Evolutionary conservation across 2,888 invertebrate genomes (phyloP).

Genomic region (Rapana venosa): DNA sequence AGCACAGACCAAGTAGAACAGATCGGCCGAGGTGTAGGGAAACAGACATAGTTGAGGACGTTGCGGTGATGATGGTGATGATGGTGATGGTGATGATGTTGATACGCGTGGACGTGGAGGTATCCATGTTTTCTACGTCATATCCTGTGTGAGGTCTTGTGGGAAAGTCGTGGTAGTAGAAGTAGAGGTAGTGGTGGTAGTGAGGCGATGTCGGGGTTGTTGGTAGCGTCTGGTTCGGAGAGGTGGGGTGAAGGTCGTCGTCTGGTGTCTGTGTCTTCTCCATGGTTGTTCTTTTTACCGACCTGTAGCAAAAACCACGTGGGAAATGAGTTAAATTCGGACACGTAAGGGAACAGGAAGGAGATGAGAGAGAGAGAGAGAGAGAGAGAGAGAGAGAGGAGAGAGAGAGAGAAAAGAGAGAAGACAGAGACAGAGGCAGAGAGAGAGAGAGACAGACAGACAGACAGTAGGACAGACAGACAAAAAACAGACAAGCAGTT

Average conservation of each 20-base stretch:
- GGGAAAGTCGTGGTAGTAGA: neutral
- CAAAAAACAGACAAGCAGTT: too few relatives aligned
- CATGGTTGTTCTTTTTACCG: neutral
- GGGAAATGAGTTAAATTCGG: too few relatives aligned
- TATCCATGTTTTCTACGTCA: constrained; percentile 17
- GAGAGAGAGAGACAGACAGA: too few relatives aligned
- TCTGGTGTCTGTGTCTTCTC: neutral
- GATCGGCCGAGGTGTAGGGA: neutral
- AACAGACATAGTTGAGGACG: neutral
- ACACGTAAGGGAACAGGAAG: too few relatives aligned
- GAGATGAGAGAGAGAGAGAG: too few relatives aligned
- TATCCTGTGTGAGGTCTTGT: neutral
- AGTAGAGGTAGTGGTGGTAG: neutral
- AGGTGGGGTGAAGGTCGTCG: neutral
- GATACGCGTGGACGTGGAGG: neutral
- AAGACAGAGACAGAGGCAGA: too few relatives aligned
- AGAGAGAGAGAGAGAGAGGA: too few relatives aligned
- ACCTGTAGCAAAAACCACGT: too few relatives aligned
- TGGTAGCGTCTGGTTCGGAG: neutral
- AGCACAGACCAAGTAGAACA: neutral
- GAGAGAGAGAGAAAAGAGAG: too few relatives aligned
- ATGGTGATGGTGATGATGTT: neutral
- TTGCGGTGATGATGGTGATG: neutral
- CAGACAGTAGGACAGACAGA: too few relatives aligned
- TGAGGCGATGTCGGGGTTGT: too few relatives aligned